Evolutionary conservation across 1,140 invertebrate species (phyloP).

Genomic region (Solenopsis invicta): DNA sequence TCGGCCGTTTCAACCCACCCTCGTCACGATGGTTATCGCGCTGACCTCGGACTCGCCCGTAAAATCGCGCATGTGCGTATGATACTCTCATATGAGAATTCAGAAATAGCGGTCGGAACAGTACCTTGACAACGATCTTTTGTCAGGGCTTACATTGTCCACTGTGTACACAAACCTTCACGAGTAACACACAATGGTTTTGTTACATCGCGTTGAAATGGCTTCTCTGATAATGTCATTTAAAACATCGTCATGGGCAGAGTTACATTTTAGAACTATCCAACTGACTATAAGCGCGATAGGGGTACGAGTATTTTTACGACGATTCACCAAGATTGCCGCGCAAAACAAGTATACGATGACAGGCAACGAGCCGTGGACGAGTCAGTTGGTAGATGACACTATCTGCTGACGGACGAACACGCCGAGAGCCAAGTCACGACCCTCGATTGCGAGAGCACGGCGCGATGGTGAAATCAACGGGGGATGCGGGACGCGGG

Average conservation of each 20-base stretch:
- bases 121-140: constrained; percentile 8
- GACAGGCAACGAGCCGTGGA: constrained; percentile 2
- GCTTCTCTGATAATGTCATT: constrained; percentile 50
- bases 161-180: constrained; percentile 5
- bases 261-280: constrained; percentile 34
- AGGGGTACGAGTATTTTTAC: constrained; percentile 20
- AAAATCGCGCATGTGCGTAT: constrained; percentile 19
- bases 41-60: constrained; percentile 18
- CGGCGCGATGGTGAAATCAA: neutral
- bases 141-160: constrained; percentile 34
- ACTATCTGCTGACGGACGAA: neutral
- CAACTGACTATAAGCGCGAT: neutral
- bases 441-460: neutral
- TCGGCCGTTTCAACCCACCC: neutral
- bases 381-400: neutral
- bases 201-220: constrained; percentile 30
- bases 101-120: constrained; percentile 20
- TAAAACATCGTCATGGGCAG: constrained; percentile 16
- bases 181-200: constrained; percentile 1
- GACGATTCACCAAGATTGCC: constrained; percentile 31
- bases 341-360: neutral
- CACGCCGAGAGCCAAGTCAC: neutral
- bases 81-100: neutral
- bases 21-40: constrained; percentile 34
- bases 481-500: neutral